phyloP scores from a whole-genome alignment of 2,113 vertebrate genomes.

The Seriola dumerili region DNA sequence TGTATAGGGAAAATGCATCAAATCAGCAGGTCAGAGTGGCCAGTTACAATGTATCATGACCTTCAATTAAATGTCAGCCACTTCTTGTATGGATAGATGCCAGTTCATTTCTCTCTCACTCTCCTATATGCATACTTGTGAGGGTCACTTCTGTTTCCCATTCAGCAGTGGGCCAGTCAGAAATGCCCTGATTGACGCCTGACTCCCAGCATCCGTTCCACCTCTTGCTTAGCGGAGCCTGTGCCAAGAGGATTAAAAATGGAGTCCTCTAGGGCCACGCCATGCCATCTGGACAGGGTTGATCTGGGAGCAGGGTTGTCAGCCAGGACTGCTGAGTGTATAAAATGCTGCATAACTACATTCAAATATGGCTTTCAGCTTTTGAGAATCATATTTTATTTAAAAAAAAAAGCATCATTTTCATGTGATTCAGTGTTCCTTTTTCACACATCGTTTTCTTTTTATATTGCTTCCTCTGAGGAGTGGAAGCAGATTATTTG shows the following conservation, averaged over 20 bases:
- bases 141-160: slow-evolving; percentile 20
- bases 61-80: slow-evolving; percentile 53
- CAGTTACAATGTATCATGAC: slow-evolving; percentile 6
- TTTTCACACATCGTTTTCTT: neutral
- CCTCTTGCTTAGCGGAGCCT: slow-evolving; percentile 72
- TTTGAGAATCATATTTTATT: slow-evolving; percentile 3
- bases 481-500: neutral
- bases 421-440: neutral
- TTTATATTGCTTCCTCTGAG: neutral
- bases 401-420: neutral
- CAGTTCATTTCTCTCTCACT: neutral
- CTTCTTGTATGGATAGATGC: neutral
- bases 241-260: slow-evolving; percentile 84
- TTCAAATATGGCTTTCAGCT: slow-evolving; percentile 60
- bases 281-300: slow-evolving; percentile 82
- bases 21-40: neutral
- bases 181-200: slow-evolving; percentile 73
- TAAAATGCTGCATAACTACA: slow-evolving; percentile 63
- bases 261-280: slow-evolving; percentile 74
- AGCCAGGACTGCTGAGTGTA: slow-evolving; percentile 71
- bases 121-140: neutral
- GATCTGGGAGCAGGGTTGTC: slow-evolving; percentile 75
- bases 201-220: slow-evolving; percentile 79
- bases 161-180: slow-evolving; percentile 25
- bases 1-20: neutral